A percentile compares a stretch with the other conserved stretches of the same genome.
These are phyloP conservation scores for Notoglanidium macrostoma DNA, from an alignment of 2,797 vertebrate species.

Conservation along the genomic window DNA sequence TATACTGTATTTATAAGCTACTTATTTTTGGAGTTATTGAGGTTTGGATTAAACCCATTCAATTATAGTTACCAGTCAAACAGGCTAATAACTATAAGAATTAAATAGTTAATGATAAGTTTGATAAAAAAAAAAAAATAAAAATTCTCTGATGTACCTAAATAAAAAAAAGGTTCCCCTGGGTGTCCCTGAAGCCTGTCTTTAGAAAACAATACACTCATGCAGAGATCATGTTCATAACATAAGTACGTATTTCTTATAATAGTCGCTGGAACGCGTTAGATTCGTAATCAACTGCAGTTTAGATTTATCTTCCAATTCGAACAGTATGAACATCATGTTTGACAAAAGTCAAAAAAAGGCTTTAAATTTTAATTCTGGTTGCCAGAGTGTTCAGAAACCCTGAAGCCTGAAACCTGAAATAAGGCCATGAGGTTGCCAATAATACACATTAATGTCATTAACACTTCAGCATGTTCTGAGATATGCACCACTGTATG, in stretches of 20 bases:
- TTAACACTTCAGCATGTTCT: neutral
- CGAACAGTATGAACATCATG: neutral
- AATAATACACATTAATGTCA: neutral
- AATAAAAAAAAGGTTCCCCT: neutral
- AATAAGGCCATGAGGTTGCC: neutral
- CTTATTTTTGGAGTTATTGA: neutral
- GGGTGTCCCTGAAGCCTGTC: neutral
- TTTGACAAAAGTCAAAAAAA: neutral
- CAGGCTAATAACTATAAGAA: neutral
- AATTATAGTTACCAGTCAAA: neutral
- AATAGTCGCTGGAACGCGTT: neutral
- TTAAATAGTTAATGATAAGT: neutral
- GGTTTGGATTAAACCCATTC: neutral
- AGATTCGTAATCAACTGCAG: neutral
- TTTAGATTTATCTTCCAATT: neutral
- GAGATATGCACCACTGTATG: neutral
- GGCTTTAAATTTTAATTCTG: neutral
- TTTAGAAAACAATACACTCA: neutral
- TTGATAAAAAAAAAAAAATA: too few species aligned
- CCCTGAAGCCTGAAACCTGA: neutral
- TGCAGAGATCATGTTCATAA: neutral
- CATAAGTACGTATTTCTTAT: neutral
- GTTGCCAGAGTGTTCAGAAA: neutral
- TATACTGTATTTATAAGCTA: neutral
- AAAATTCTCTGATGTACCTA: neutral